Evolutionary conservation across 2,113 vertebrate species (phyloP).

Genomic region (Tursiops truncatus): DNA sequence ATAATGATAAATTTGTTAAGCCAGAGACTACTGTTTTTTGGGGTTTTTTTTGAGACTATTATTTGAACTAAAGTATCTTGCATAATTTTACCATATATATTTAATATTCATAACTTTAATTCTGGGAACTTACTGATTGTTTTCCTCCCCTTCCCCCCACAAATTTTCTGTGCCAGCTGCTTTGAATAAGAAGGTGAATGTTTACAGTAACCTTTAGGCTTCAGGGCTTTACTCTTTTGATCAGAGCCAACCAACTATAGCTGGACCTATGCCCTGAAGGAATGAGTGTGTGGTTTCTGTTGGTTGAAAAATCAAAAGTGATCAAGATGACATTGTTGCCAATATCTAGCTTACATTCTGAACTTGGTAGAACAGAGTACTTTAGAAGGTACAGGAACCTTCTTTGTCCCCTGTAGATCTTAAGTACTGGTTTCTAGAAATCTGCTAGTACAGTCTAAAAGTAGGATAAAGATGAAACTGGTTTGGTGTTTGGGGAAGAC

Average conservation of each 20-base stretch:
- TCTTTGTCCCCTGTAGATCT: background rate
- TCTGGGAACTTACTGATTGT: background rate
- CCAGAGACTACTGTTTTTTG: background rate
- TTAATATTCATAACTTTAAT: background rate
- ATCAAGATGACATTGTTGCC: background rate
- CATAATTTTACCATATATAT: background rate
- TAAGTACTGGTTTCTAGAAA: background rate
- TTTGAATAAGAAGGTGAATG: background rate
- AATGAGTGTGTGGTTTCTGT: background rate
- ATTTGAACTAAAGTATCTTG: background rate
- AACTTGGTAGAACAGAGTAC: background rate
- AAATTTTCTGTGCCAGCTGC: background rate
- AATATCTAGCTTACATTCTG: background rate
- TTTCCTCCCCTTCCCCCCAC: background rate
- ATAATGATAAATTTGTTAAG: conserved; percentile 9
- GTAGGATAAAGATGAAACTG: background rate
- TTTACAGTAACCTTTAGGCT: background rate
- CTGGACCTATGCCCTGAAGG: background rate
- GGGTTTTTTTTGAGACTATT: background rate
- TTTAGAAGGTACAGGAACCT: background rate
- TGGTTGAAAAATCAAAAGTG: background rate
- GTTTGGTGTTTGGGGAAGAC: conserved; percentile 17
- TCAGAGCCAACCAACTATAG: background rate
- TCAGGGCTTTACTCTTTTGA: background rate
- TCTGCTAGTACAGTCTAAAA: background rate